A percentile compares a stretch with the other conserved stretches of the same genome.
Evolutionary conservation across 2,113 vertebrate species (phyloP).

Genomic region (Delphinapterus leucas): DNA sequence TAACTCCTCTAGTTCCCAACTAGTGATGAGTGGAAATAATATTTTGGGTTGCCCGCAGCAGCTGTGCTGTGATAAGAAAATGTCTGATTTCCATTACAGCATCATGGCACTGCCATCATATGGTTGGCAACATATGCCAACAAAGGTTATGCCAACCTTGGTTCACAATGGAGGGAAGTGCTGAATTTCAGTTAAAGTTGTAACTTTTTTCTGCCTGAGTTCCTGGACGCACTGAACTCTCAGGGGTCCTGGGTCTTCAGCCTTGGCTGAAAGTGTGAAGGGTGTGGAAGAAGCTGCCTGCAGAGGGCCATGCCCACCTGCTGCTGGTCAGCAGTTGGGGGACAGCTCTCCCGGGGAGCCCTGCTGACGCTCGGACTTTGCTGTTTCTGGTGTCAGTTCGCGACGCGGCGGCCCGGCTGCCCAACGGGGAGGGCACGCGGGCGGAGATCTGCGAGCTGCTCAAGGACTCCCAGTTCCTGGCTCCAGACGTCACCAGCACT

Average conservation of each 20-base stretch:
- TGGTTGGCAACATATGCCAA: neutral
- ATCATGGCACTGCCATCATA: neutral
- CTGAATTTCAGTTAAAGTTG: neutral
- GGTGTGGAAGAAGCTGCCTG: neutral
- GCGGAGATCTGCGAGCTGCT: conserved; percentile 98
- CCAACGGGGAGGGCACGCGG: conserved; percentile 96
- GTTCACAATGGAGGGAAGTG: neutral
- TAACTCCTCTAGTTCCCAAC: neutral
- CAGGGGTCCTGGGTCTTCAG: neutral
- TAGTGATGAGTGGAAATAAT: neutral
- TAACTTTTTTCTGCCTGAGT: neutral
- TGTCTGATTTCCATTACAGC: neutral
- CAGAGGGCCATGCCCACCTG: neutral
- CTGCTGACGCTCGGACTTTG: neutral
- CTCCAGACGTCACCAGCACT: conserved; percentile 97
- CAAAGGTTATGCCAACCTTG: neutral
- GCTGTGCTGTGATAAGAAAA: neutral
- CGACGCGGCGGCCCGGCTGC: conserved; percentile 95
- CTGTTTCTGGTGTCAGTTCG: conserved; percentile 84
- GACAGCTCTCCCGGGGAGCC: neutral
- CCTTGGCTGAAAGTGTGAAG: neutral
- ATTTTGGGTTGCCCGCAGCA: neutral
- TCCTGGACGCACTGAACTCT: neutral
- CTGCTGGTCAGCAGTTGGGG: neutral
- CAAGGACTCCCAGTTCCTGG: conserved; percentile 98